Conservation (phyloP, 1,140 invertebrate genomes). For the Drosophila mauritiana region DNA sequence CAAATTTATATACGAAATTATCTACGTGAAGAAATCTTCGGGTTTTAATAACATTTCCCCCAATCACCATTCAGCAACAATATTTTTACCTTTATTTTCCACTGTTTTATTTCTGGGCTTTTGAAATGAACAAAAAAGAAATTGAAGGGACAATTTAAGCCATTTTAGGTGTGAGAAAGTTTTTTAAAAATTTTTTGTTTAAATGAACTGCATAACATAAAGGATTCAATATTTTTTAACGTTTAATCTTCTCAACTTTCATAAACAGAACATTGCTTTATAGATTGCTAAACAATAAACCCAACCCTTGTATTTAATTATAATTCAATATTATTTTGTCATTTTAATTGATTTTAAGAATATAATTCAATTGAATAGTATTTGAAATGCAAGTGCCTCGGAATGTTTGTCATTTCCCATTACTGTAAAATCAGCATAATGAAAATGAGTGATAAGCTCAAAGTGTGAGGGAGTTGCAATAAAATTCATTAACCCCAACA, state of each 20-base stretch:
- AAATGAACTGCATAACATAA: too few species aligned
- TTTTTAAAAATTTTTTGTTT: too few species aligned
- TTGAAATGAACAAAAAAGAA: conserved; percentile 10
- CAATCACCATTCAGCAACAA: conserved; percentile 28
- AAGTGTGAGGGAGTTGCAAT: conserved; percentile 28
- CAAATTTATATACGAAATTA: conserved; percentile 76
- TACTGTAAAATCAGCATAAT: conserved; percentile 25
- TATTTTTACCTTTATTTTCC: conserved; percentile 17
- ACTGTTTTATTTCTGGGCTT: neutral
- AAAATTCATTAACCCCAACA: conserved; percentile 59
- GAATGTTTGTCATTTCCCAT: conserved; percentile 1
- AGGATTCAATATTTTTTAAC: too few species aligned
- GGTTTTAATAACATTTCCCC: conserved; percentile 75
- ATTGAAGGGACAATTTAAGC: conserved; percentile 3
- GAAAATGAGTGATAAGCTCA: conserved; percentile 20
- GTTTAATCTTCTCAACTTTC: too few species aligned
- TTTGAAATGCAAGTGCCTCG: neutral
- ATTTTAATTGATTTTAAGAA: too few species aligned
- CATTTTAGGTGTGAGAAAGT: neutral
- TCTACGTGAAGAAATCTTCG: conserved; percentile 81
- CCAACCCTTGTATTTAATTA: too few species aligned
- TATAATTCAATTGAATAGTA: too few species aligned
- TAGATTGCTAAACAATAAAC: too few species aligned
- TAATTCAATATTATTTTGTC: too few species aligned
- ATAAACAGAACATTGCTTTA: too few species aligned